Conservation (phyloP, 2,888 invertebrate species). For the Aporophyla nigra region DNA sequence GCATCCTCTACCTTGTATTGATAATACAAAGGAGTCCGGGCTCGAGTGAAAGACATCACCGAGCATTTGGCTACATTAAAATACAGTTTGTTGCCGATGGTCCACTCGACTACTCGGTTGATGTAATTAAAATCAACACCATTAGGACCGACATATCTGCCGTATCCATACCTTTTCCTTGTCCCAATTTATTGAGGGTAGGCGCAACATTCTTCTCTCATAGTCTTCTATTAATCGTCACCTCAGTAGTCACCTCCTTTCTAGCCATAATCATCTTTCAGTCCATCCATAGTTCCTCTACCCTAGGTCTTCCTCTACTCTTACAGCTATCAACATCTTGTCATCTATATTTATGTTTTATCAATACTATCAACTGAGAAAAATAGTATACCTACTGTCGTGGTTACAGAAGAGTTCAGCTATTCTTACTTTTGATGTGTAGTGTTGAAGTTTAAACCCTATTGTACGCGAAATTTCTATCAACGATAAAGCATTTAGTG, state of each 20-base stretch:
- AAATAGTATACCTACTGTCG: not conserved
- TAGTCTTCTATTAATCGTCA: not conserved
- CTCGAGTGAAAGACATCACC: no score
- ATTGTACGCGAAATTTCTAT: constrained; percentile 29
- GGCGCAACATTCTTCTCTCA: not conserved
- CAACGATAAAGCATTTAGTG: constrained; percentile 31
- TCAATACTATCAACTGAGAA: not conserved
- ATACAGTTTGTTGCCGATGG: no score
- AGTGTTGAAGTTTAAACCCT: constrained; percentile 19
- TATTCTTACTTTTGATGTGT: constrained; percentile 5
- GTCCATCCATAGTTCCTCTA: not conserved
- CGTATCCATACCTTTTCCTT: no score
- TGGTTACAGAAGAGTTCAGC: not conserved
- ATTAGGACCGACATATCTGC: not conserved
- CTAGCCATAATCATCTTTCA: not conserved
- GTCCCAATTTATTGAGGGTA: not conserved
- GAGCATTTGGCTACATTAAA: no score
- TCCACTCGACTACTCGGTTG: no score
- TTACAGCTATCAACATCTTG: not conserved
- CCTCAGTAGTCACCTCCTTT: no score
- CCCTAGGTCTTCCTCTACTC: no score
- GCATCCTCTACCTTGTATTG: no score
- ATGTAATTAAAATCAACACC: not conserved
- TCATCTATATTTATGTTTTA: not conserved
- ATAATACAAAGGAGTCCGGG: no score